Base-by-base conservation (phyloP, 2,797 vertebrate species). In the Bovichtus diacanthus region DNA sequence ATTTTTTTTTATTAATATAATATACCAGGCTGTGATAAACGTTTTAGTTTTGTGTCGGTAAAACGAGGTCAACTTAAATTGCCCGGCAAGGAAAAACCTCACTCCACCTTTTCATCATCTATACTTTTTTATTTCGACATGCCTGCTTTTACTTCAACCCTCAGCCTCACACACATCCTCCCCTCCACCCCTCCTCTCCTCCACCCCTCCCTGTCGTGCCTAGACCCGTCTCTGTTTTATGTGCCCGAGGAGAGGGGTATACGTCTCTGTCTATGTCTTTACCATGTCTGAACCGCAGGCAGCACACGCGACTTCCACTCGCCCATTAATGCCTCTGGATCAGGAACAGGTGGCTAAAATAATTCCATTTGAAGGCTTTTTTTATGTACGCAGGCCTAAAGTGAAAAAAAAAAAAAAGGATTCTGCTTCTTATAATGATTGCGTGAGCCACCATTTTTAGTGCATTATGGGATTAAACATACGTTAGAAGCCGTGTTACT, bases 271-370 rank as follows among this genome's bases (percentile, higher is more conserved):
- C 78, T 79, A 60, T 85, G 80, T 83, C 84, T 91, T 82, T 85
- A 84, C 83, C 66, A 85, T 86, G 88, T 91, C 90, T 92, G 86
- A 80, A 93, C 86, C 83, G 5, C 85, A 90, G 87, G 78, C 89
- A 38, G 82, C 84, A 83, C 92, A 91, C 78, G 66, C 85, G 76
- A 91, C 90, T 92, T 89, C 86, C 85, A 81, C 86, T 84, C 60
- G 39, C 87, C 85, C 76, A 90, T 87, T 91, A 92, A 93, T 82
- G 88, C 81, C 82, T 83, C 62, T 6, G 76, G 90, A 94, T 92
- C 87, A 85, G 80, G 78, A 91, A 87, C 90, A 92, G 88, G 87
- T 93, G 91, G 87, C 92, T 89, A 80, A 82, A 84, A 87, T 82
- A 78, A 91, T 83, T 90, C 86, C 74, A 80, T 81, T 59, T 83